Evolutionary conservation across 92 coral and sea anemone species (phyloP).

Genomic region (Pocillopora meandrina): DNA sequence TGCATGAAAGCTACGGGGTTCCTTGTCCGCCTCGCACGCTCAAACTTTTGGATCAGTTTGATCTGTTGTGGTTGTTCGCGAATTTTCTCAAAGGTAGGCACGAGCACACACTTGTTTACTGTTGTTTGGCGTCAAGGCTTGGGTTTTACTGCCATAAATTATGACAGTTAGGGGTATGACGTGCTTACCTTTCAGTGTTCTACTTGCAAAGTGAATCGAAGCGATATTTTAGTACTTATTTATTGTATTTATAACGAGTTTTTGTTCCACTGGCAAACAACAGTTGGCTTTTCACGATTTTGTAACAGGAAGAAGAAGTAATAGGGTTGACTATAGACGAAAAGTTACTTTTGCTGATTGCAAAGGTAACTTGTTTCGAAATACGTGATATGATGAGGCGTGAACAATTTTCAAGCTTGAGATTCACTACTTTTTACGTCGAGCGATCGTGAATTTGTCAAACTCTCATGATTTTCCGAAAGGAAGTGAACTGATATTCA

Average conservation of each 20-base stretch:
- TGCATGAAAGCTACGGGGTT: not conserved
- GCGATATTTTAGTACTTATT: not conserved
- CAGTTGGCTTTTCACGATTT: constrained; percentile 9
- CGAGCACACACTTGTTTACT: not conserved
- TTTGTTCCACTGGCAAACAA: not conserved
- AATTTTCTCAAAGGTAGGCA: constrained; percentile 4
- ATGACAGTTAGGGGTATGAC: not conserved
- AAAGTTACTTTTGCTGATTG: not conserved
- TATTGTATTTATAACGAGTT: not conserved
- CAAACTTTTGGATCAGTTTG: constrained; percentile 7
- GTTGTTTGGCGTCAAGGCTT: not conserved
- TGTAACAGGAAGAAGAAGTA: not conserved
- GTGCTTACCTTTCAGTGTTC: not conserved
- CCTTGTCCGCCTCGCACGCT: not conserved
- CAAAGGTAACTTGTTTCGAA: not conserved
- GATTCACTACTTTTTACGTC: too few relatives aligned
- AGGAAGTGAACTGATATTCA: constrained; percentile 9
- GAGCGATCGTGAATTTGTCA: not conserved
- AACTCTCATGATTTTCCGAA: not conserved
- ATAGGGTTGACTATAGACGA: not conserved
- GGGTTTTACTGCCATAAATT: not conserved
- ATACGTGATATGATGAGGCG: not conserved
- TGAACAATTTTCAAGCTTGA: not conserved
- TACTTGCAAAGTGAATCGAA: not conserved
- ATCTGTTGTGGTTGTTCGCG: constrained; percentile 24